Base-by-base conservation (phyloP, 2,888 invertebrate species). In the Amiota minor region DNA sequence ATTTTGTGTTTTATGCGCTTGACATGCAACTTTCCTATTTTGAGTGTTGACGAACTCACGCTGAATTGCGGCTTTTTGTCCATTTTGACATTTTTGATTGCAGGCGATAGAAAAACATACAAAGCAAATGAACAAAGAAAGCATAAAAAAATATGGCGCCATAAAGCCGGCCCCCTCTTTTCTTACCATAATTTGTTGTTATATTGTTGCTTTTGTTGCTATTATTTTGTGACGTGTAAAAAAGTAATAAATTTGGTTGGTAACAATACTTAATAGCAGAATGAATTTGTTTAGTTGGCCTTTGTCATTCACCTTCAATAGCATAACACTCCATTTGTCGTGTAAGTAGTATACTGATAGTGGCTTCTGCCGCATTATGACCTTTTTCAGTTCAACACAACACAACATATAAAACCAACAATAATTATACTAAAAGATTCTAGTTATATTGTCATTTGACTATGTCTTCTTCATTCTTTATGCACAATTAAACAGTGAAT, bases 401-500 rank as follows among this genome's bases (percentile, higher is more conserved):
- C 0, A 35, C 35, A 35, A 4, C 6, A 35, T n/a, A n/a, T n/a
- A 35, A 35, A 35, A 65, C 12, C 11, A n/a, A 46, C 35, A 14
- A 14, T 45, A 62, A 62, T 23, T 62, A 12, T 16, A 23, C 35
- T 35, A 35, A 23, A 12, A 14, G 12, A 20, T 23, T 23, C n/a
- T 74, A 55, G 55, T 76, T 75, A 75, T 61, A 69, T 23, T 77
- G 69, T 76, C 81, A 68, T 77, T 69, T 70, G 64, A 71, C 67
- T 55, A 65, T 75, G 72, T 68, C 75, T 72, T 77, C 77, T n/a
- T 1, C 35, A 35, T 35, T 35, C 35, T 53, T 53, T 53, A 53
- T 53, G 53, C 9, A 53, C 53, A 53, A 53, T 53, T 53, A 53
- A 53, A 53, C 53, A 53, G 12, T 12, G 53, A 6, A 53, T 35